Conservation (phyloP, 2,113 vertebrate species). For the Eolophus roseicapilla region DNA sequence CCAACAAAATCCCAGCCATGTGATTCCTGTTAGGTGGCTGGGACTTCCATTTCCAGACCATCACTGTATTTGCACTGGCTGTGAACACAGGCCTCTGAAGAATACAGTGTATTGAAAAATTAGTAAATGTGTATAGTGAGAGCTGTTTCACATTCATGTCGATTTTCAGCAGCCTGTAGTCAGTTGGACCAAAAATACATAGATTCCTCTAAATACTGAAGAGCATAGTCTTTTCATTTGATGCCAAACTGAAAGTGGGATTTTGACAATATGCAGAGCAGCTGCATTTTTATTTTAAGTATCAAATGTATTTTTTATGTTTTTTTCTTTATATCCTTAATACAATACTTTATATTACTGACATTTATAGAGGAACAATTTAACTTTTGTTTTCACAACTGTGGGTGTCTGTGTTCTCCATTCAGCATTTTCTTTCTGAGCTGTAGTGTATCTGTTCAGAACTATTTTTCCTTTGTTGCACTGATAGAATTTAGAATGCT, state of each 20-base stretch:
- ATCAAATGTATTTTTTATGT: constrained; percentile 26
- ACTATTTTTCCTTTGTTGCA: constrained; percentile 11
- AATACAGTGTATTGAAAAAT: neutral
- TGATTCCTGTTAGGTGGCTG: neutral
- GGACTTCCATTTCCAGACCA: neutral
- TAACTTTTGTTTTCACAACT: constrained; percentile 21
- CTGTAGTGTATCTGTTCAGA: neutral
- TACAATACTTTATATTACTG: constrained; percentile 35
- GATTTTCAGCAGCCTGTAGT: constrained; percentile 31
- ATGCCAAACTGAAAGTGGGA: constrained; percentile 56
- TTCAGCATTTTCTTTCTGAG: constrained; percentile 45
- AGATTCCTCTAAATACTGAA: constrained; percentile 45
- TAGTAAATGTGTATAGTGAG: neutral
- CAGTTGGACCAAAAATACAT: constrained; percentile 33
- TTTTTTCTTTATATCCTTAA: constrained; percentile 33
- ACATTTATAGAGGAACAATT: constrained; percentile 44
- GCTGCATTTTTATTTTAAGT: constrained; percentile 71
- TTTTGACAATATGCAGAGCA: constrained; percentile 58
- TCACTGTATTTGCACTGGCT: neutral
- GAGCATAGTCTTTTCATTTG: constrained; percentile 53
- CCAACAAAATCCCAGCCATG: neutral
- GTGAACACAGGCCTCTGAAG: neutral
- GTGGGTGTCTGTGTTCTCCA: constrained; percentile 11
- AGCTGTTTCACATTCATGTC: constrained; percentile 41
- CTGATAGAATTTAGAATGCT: neutral